phyloP scores from a whole-genome alignment of 2,113 vertebrate genomes.

The Tamias sibiricus region DNA sequence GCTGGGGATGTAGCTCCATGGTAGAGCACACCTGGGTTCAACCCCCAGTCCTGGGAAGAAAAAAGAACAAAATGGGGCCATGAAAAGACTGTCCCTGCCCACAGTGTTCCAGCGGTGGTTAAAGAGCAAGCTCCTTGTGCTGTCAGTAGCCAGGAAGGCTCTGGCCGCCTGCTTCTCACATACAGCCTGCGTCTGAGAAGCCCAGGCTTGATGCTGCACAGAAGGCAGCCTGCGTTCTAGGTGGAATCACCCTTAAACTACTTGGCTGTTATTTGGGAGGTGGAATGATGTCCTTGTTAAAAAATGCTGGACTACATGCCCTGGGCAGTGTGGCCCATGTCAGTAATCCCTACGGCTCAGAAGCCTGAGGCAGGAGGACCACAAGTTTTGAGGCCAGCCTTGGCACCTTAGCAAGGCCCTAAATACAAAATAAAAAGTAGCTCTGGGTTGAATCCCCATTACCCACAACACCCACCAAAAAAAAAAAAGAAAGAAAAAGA shows the following conservation, averaged over 20 bases:
- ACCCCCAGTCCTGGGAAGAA: background rate
- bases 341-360: no score
- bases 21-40: background rate
- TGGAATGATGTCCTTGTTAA: background rate
- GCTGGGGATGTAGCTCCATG: no score
- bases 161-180: fast-evolving
- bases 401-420: no score
- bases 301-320: background rate
- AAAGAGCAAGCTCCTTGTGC: background rate
- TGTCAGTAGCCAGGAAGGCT: background rate
- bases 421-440: no score
- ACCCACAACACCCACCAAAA: no score
- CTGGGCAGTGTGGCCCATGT: no score
- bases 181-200: background rate
- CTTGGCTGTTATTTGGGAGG: background rate
- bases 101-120: background rate
- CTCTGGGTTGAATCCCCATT: no score
- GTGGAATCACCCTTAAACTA: background rate
- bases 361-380: no score
- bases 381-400: no score
- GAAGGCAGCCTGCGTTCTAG: background rate
- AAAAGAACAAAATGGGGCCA: background rate
- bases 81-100: background rate
- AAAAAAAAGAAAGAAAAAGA: no score
- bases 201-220: background rate